These are phyloP conservation scores for Himalopsyche japonica DNA, from an alignment of 2,888 invertebrate species.

Conservation along the genomic window DNA sequence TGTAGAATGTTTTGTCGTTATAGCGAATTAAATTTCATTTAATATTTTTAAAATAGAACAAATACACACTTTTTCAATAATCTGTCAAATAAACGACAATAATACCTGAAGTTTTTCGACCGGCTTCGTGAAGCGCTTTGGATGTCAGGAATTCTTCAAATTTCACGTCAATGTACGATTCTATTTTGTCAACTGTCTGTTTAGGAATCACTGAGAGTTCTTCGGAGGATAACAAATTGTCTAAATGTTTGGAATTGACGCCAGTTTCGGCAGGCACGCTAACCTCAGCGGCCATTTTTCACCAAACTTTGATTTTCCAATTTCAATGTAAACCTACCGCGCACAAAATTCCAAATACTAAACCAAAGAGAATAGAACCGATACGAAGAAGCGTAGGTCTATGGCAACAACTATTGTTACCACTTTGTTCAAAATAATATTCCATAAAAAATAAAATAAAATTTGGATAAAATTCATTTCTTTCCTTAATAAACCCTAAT, in stretches of 20 bases:
- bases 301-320: background rate
- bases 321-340: background rate
- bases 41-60: background rate
- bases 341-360: too few species aligned
- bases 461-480: too few species aligned
- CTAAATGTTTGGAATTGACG: constrained; percentile 25
- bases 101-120: constrained; percentile 65
- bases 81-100: constrained; percentile 6
- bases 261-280: constrained; percentile 30
- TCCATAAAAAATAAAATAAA: too few species aligned
- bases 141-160: constrained; percentile 74
- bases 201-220: constrained; percentile 51
- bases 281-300: constrained; percentile 32
- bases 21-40: background rate
- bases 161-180: constrained; percentile 61
- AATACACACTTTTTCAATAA: background rate
- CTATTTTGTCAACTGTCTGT: constrained; percentile 62
- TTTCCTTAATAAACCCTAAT: too few species aligned
- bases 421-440: too few species aligned
- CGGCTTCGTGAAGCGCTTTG: constrained; percentile 73
- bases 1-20: background rate
- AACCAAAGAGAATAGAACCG: too few species aligned
- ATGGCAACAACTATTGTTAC: too few species aligned
- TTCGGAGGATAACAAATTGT: constrained; percentile 44
- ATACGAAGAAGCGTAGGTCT: too few species aligned